Evolutionary conservation across 2,888 invertebrate species (phyloP), one percentile per base, ranked within the genome.

Genomic region (Eupithecia centaureata): DNA sequence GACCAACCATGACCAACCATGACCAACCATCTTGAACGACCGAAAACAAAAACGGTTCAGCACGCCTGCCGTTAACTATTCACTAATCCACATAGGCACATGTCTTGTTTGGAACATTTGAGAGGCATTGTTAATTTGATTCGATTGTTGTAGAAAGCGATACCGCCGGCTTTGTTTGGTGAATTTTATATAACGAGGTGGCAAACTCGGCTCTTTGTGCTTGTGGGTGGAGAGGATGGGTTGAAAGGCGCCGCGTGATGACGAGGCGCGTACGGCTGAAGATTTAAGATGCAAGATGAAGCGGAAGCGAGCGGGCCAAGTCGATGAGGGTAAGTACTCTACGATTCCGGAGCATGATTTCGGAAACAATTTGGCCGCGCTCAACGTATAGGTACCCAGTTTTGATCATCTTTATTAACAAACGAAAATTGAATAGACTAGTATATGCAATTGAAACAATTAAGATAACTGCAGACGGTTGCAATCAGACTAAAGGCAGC

Each of bases 231-330:
- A 84, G 89, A 86, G 87, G 90, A 90, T 80, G 87, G 83, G 88
- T 87, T 88, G 90, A 92, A 92, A 92, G 90, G 90, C 89, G 89
- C 92, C 92, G 92, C 90, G 86, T 77, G 84, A 90, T 92, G 92
- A 92, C 90, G 86, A 85, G 85, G 91, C 92, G 88, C 84, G 85
- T 84, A 86, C 25, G 81, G 71, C 63, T 15, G 77, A 82, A 85
- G 79, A 27, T 57, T 78, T 38, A 58, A 67, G 79, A 13, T 52
- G 27, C 22, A 12, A 22, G 22, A 18, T 22, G 22, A 22, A 4
- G 54, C 54, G 54, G 2, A 1, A 27, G 28, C 54, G 51, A 13
- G 12, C n/a, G n/a, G n/a, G n/a, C n/a, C n/a, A n/a, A n/a, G n/a
- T n/a, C n/a, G n/a, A n/a, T n/a, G n/a, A n/a, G n/a, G n/a, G n/a